phyloP scores from a whole-genome alignment of 2,113 vertebrate species.

The Corvus hawaiiensis region DNA sequence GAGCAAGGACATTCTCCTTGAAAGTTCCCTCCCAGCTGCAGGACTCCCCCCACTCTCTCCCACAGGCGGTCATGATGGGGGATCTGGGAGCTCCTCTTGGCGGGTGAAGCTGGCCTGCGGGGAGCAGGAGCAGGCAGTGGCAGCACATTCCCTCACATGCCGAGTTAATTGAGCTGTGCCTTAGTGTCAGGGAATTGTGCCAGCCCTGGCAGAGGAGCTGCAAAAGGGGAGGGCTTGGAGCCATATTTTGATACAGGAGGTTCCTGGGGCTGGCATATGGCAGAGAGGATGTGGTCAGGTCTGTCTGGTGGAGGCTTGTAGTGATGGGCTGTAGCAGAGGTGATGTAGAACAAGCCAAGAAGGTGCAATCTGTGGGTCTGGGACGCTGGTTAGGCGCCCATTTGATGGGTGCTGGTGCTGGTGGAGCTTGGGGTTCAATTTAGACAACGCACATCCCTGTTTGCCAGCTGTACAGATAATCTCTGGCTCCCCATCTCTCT shows the following conservation, averaged over 20 bases:
- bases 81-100: not conserved
- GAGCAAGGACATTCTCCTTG: constrained; percentile 35
- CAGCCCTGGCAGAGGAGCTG: not conserved
- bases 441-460: not conserved
- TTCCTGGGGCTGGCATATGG: not conserved
- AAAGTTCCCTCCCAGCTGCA: constrained; percentile 1
- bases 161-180: not conserved
- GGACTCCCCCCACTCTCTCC: not conserved
- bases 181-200: not conserved
- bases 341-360: not conserved
- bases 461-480: not conserved
- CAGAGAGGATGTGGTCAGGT: not conserved
- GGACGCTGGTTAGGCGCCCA: not conserved
- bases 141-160: not conserved
- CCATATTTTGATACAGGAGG: not conserved
- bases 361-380: not conserved
- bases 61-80: rapidly evolving
- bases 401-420: not conserved
- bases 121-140: not conserved
- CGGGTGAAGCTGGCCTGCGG: rapidly evolving
- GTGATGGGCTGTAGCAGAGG: not conserved
- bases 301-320: not conserved
- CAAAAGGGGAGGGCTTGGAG: not conserved
- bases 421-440: not conserved
- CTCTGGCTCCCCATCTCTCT: not conserved